Conservation (phyloP, 2,888 invertebrate genomes). For the Lepidochrysops patricia region DNA sequence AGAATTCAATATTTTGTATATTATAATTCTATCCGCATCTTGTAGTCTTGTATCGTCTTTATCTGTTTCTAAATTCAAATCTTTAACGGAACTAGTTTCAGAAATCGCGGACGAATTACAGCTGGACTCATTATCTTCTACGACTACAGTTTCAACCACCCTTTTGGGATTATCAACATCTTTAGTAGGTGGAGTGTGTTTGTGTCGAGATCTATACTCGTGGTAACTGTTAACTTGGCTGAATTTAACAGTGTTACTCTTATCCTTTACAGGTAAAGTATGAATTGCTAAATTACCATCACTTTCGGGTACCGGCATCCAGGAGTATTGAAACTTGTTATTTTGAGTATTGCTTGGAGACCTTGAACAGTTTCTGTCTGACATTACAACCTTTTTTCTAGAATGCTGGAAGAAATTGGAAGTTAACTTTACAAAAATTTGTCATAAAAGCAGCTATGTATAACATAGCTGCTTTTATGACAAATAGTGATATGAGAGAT, state of each 20-base stretch:
- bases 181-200: conserved; percentile 65
- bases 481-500: too few relatives aligned
- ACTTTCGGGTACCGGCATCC: conserved; percentile 66
- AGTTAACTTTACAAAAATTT: not conserved
- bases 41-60: conserved; percentile 29
- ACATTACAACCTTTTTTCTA: conserved; percentile 25
- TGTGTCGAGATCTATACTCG: conserved; percentile 60
- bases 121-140: conserved; percentile 33
- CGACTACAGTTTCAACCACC: conserved; percentile 36
- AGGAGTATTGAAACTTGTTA: conserved; percentile 54
- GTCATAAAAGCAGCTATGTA: too few relatives aligned
- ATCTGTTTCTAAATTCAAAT: conserved; percentile 29
- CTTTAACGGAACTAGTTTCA: conserved; percentile 43
- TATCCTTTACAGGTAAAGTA: conserved; percentile 47
- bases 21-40: conserved; percentile 57
- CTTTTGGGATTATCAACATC: conserved; percentile 34
- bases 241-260: conserved; percentile 53
- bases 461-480: too few relatives aligned
- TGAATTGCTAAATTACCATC: conserved; percentile 53
- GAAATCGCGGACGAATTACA: conserved; percentile 25
- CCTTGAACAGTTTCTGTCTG: conserved; percentile 30
- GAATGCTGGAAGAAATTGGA: conserved; percentile 33
- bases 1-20: conserved; percentile 56
- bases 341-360: conserved; percentile 34
- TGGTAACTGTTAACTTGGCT: conserved; percentile 59